Percentiles rank a stretch among this genome's conserved stretches.
These are phyloP conservation scores for Gari tellinella DNA, from an alignment of 2,888 invertebrate genomes.

Conservation along the genomic window DNA sequence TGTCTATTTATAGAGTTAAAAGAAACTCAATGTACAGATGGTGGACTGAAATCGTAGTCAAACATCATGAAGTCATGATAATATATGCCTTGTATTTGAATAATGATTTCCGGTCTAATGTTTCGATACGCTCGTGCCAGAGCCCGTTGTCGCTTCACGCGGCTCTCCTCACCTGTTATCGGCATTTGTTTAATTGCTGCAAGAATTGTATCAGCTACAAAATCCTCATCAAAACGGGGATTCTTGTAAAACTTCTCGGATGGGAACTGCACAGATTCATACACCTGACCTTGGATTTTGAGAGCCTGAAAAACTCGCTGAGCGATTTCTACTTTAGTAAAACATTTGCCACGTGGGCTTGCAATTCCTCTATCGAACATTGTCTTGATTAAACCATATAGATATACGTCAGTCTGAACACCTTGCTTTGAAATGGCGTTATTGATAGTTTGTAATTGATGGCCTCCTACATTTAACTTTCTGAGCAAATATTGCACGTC, in stretches of 20 bases:
- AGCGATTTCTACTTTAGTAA: no score
- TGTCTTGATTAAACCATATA: constrained; percentile 23
- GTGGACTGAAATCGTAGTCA: constrained; percentile 16
- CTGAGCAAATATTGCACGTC: constrained; percentile 11
- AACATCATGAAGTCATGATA: constrained; percentile 26
- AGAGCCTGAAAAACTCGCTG: no score
- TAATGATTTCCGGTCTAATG: constrained; percentile 7
- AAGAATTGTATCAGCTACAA: no score
- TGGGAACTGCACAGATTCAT: no score
- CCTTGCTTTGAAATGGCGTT: constrained; percentile 11
- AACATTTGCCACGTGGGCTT: no score
- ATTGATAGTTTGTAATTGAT: constrained; percentile 7
- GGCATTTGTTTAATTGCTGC: no score
- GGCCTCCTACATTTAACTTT: neutral
- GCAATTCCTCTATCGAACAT: neutral
- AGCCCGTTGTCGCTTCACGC: no score
- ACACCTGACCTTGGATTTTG: no score
- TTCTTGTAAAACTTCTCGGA: no score
- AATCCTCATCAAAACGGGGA: no score
- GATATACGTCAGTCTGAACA: constrained; percentile 3
- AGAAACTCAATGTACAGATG: neutral
- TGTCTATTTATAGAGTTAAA: no score
- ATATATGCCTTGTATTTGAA: constrained; percentile 21
- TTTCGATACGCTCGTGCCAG: constrained; percentile 15
- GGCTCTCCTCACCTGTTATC: no score